These are phyloP conservation scores for Alca torda DNA, from an alignment of 2,797 vertebrate genomes.

Conservation along the genomic window DNA sequence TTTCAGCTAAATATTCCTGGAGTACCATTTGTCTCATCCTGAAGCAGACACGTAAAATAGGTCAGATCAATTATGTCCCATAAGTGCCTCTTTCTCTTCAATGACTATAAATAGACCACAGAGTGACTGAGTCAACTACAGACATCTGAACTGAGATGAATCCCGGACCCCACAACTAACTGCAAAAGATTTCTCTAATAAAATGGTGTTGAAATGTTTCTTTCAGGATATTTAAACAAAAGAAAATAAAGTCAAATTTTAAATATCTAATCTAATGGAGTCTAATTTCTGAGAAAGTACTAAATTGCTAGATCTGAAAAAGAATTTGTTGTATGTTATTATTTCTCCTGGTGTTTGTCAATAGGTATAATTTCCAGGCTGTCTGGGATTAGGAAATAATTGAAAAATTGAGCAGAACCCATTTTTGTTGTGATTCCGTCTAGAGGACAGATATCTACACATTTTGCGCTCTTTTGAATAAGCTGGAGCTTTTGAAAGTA, in stretches of 20 bases:
- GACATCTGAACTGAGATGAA: not conserved
- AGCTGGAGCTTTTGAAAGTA: not conserved
- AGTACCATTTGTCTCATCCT: not conserved
- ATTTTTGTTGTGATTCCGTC: not conserved
- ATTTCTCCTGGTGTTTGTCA: not conserved
- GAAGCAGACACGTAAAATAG: not conserved
- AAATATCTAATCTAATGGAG: not conserved
- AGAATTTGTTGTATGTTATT: not conserved
- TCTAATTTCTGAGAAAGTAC: not conserved
- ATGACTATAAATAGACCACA: not conserved
- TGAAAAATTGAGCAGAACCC: not conserved
- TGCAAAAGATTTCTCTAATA: not conserved
- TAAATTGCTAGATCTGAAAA: not conserved
- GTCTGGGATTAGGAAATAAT: not conserved
- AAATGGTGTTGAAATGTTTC: not conserved
- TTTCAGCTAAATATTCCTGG: not conserved
- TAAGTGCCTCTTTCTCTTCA: not conserved
- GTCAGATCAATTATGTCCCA: not conserved
- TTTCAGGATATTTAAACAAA: not conserved
- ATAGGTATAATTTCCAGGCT: not conserved
- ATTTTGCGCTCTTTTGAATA: not conserved
- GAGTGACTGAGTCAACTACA: not conserved
- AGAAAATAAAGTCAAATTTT: not conserved
- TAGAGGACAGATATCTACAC: not conserved
- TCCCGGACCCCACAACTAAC: not conserved